phyloP scores from a whole-genome alignment of 2,797 vertebrate genomes.

The Sparidentex hasta region DNA sequence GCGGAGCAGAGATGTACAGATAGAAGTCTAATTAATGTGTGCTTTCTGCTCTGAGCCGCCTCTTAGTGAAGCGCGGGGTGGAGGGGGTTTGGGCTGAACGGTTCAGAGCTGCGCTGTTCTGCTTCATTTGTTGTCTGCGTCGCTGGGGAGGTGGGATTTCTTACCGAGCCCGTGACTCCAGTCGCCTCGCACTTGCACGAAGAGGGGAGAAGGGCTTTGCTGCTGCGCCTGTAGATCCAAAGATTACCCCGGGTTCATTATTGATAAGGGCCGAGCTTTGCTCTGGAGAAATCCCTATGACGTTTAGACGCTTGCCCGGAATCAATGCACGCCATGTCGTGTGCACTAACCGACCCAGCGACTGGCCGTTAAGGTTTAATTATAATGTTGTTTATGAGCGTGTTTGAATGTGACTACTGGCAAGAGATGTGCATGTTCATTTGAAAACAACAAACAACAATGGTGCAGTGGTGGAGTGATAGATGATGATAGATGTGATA shows the following conservation, averaged over 20 bases:
- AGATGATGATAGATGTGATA: no score
- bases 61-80: constrained; percentile 41
- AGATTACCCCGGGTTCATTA: constrained; percentile 49
- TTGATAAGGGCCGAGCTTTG: constrained; percentile 28
- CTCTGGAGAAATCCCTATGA: constrained; percentile 32
- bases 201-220: constrained; percentile 29
- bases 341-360: not conserved
- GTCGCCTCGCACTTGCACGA: constrained; percentile 29
- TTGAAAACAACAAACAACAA: no score
- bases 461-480: no score
- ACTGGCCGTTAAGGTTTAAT: not conserved
- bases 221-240: constrained; percentile 44
- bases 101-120: constrained; percentile 51
- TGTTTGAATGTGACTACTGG: no score
- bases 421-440: no score
- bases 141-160: constrained; percentile 64
- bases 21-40: constrained; percentile 71
- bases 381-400: not conserved
- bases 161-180: constrained; percentile 45
- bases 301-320: constrained; percentile 5
- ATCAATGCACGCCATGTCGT: constrained; percentile 7
- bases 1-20: constrained; percentile 62
- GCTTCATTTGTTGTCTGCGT: constrained; percentile 65
- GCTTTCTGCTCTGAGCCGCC: constrained; percentile 59
- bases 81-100: constrained; percentile 51